Percentiles rank a stretch among this genome's conserved stretches.
These are phyloP conservation scores for Musca vetustissima DNA, from an alignment of 1,140 invertebrate species.

Conservation along the genomic window DNA sequence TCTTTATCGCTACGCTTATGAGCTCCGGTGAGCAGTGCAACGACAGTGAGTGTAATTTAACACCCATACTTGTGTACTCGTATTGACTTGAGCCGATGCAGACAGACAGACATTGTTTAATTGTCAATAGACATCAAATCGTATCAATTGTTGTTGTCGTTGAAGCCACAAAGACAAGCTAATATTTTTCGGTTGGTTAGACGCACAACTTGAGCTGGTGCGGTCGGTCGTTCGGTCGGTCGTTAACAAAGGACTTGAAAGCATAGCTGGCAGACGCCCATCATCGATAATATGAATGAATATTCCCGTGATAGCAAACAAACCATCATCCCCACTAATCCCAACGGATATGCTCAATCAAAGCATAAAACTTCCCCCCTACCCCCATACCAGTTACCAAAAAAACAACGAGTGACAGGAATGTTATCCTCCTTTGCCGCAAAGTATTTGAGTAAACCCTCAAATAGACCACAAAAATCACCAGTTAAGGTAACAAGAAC, in stretches of 20 bases:
- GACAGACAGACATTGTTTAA: conserved; percentile 45
- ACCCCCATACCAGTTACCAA: background rate
- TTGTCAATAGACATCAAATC: conserved; percentile 54
- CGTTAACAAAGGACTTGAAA: background rate
- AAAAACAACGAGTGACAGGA: no score
- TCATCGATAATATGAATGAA: conserved; percentile 14
- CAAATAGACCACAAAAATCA: conserved; percentile 4
- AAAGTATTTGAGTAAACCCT: conserved; percentile 3
- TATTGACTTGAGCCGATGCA: background rate
- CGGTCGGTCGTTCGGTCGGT: background rate
- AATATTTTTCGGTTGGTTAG: conserved; percentile 54
- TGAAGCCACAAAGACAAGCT: conserved; percentile 41
- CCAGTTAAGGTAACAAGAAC: conserved; percentile 6
- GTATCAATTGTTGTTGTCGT: conserved; percentile 46
- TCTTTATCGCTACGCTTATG: conserved; percentile 6
- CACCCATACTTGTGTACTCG: conserved; percentile 1
- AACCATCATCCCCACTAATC: conserved; percentile 48
- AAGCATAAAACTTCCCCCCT: conserved; percentile 39
- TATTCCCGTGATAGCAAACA: conserved; percentile 26
- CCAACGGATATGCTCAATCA: conserved; percentile 55
- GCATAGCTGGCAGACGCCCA: background rate
- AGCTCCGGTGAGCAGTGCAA: no score
- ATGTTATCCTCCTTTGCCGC: no score
- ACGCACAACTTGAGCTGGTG: conserved; percentile 20
- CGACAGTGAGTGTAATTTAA: no score